Evolutionary conservation across 2,797 vertebrate species (phyloP), one percentile per base, ranked within the genome.

Genomic region (Petrocephalus sullivani): DNA sequence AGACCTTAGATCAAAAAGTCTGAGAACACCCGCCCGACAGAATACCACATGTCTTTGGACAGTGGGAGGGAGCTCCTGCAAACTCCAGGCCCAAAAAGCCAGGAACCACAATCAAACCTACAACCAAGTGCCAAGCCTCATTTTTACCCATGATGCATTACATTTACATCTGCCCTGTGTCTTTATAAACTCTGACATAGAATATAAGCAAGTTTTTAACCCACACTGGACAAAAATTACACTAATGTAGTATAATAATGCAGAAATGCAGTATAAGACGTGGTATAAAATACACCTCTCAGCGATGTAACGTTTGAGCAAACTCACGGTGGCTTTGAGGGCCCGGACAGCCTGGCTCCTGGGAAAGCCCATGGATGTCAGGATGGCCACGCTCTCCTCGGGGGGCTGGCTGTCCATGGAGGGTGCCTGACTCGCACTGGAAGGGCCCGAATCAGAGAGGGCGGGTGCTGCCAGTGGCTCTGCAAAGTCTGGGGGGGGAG

Each of bases 351-450:
- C 97, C 91, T 98, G 94, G 91, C 93, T 93, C 90, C 98, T 96
- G 81, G 98, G 97, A 94, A 99, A 99, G 90, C 98, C 98, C 98
- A 99, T 99, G 21, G 98, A 99, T 9, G 97, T 96, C 58, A 99
- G 97, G 90, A 99, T 98, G 91, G 98, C 94, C 54, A 99, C 92
- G 89, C 96, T 98, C 93, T 99, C 98, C 94, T 99, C 98, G 0
- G 98, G 98, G 87, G 98, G 98, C 0, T 97, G 97, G 94, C 97
- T 98, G 92, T 95, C 95, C 85, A 96, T 58, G 0, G 93, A 95
- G 3, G 92, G 91, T 89, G 95, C 92, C 14, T 94, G 94, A 93
- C 93, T 90, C 91, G 90, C 89, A 88, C 91, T 94, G 89, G 94
- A 94, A 1, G 93, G 94, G 71, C 95, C 96, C 0, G 91, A 91